Evolutionary conservation across 2,888 invertebrate genomes (phyloP), one percentile per base, ranked within the genome.

Genomic region (Phyllotreta cruciferae): DNA sequence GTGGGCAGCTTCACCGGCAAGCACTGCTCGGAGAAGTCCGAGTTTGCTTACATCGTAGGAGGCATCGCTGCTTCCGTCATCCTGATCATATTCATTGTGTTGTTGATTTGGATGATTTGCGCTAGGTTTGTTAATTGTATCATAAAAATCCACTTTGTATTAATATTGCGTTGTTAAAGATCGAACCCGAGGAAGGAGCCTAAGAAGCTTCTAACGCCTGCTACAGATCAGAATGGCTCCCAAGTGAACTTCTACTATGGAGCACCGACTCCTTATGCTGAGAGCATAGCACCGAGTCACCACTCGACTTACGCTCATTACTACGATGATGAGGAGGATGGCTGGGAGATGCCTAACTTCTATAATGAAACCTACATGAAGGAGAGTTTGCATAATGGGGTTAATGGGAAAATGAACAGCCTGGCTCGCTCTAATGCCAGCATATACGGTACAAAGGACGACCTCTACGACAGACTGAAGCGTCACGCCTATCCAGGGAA

Each of bases 281-380:
- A 96, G 80, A 94, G 94, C 60, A 96, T 96, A 73, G 96, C 96
- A 0, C 96, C 96, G 0, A 95, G 95, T 5, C 96, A 96, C 81
- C 96, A 96, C 78, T 95, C 94, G 52, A 96, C 96, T 0, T 96
- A 96, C 80, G 96, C 96, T 3, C 96, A 96, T 79, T 96, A 96
- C 80, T 96, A 96, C 74, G 95, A 96, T 78, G 95, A 96, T 73
- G 96, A 96, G 78, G 96, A 96, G 81, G 96, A 96, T 75, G 96
- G 95, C 50, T 96, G 96, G 96, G 96, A 96, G 79, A 96, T 96
- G 96, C 96, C 96, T 0, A 96, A 96, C 82, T 96, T 96, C 82
- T 96, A 96, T 83, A 95, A 95, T 80, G 96, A 96, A 82, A 94
- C 95, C 1, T 96, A 96, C 78, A 94, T 96, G 94, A 96, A 96